A percentile compares a stretch with the other conserved stretches of the same genome.
Evolutionary conservation across 2,888 invertebrate genomes (phyloP).

Genomic region (Anaspis maculata): DNA sequence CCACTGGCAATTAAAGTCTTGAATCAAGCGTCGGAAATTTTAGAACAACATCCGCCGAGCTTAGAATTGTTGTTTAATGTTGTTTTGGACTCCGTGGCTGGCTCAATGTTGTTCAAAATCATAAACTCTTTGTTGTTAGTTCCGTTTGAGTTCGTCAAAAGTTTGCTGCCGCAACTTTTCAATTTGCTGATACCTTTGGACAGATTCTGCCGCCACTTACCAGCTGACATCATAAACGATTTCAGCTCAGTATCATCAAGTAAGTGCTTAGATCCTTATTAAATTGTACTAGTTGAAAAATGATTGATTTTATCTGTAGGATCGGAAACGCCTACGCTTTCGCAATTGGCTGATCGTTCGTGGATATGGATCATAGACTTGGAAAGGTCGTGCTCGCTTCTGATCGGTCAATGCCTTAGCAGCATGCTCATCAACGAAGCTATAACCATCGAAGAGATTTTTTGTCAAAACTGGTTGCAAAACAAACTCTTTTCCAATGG

Average conservation of each 20-base stretch:
- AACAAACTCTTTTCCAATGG: constrained; percentile 39
- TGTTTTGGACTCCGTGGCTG: constrained; percentile 48
- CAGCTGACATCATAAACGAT: constrained; percentile 35
- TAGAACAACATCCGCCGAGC: constrained; percentile 34
- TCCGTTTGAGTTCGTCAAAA: constrained; percentile 39
- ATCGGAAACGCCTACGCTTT: constrained; percentile 45
- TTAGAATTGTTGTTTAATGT: constrained; percentile 43
- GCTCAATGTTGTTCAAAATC: constrained; percentile 50
- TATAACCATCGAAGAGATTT: constrained; percentile 40
- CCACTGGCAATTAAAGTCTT: constrained; percentile 33
- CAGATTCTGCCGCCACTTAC: constrained; percentile 38
- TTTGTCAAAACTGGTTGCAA: constrained; percentile 42
- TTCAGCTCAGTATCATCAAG: constrained; percentile 27
- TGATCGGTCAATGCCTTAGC: constrained; percentile 52
- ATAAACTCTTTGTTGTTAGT: constrained; percentile 49
- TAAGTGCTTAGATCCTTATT: too few relatives aligned
- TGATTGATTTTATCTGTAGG: constrained; percentile 24
- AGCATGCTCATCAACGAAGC: constrained; percentile 47
- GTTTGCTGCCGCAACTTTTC: constrained; percentile 36
- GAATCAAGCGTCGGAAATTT: constrained; percentile 32
- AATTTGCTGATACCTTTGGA: constrained; percentile 40
- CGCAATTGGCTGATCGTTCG: constrained; percentile 41
- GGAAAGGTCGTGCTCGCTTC: constrained; percentile 50
- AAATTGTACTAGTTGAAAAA: constrained; percentile 1
- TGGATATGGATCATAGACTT: constrained; percentile 54